A percentile compares a stretch with the other conserved stretches of the same genome.
Conservation (phyloP, 2,797 vertebrate species). For the Lerista edwardsae region DNA sequence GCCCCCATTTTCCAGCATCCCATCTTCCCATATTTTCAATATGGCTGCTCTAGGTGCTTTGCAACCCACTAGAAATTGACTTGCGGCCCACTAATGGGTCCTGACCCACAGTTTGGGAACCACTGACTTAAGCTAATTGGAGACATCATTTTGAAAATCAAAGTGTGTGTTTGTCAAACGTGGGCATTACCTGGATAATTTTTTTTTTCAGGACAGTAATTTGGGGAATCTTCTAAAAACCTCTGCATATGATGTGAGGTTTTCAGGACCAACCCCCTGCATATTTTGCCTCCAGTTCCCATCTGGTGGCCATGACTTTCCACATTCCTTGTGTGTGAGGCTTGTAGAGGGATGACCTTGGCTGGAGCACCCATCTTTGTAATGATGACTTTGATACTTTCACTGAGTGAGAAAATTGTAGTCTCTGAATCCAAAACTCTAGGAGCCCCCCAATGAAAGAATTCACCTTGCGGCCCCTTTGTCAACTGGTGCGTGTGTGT, state of each 20-base stretch:
- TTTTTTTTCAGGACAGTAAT: neutral
- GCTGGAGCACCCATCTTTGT: neutral
- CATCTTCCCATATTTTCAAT: too few relatives aligned
- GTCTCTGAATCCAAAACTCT: neutral
- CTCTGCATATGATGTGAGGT: neutral
- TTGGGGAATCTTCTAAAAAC: neutral
- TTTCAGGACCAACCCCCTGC: neutral
- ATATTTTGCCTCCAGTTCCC: neutral
- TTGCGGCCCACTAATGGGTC: too few relatives aligned
- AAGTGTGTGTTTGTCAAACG: neutral
- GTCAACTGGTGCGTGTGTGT: neutral
- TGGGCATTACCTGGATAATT: neutral
- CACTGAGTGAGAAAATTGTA: neutral
- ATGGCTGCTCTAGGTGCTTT: too few relatives aligned
- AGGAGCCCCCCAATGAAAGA: conserved; percentile 19
- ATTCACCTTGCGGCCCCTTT: conserved; percentile 26
- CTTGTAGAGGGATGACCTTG: neutral
- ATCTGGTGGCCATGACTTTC: neutral
- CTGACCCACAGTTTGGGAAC: too few relatives aligned
- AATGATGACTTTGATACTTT: neutral
- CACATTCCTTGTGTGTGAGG: neutral
- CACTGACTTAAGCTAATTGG: neutral
- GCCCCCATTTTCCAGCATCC: too few relatives aligned
- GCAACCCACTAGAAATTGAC: too few relatives aligned
- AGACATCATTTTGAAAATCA: neutral